Percentiles rank a stretch among this genome's conserved stretches.
Evolutionary conservation across 2,113 vertebrate species (phyloP).

Genomic region (Embiotoca jacksoni): DNA sequence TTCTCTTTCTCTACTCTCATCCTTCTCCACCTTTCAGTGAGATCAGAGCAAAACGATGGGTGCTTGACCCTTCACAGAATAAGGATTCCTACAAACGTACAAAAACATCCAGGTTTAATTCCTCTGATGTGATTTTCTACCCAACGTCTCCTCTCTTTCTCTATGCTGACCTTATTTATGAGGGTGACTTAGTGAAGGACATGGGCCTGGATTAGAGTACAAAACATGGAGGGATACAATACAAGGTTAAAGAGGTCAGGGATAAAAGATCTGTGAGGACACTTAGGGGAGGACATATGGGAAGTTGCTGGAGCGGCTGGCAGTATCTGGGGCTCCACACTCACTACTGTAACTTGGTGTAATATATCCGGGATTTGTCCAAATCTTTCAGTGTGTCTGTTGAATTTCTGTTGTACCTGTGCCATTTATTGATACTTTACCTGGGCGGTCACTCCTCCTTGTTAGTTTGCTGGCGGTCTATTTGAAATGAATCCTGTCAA

Average conservation of each 20-base stretch:
- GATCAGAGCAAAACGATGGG: conserved; percentile 63
- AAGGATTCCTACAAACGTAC: conserved; percentile 50
- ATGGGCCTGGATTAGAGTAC: conserved; percentile 58
- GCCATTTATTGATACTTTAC: neutral
- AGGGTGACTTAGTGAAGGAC: conserved; percentile 61
- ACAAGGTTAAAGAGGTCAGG: conserved; percentile 52
- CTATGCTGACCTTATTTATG: conserved; percentile 72
- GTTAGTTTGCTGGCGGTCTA: no score
- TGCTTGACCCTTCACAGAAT: conserved; percentile 65
- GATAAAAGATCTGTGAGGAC: conserved; percentile 51
- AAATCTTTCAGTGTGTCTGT: neutral
- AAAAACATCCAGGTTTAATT: conserved; percentile 75
- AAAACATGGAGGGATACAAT: conserved; percentile 22
- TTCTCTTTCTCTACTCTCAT: conserved; percentile 54
- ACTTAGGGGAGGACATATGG: neutral
- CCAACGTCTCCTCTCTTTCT: conserved; percentile 59
- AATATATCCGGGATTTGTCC: neutral
- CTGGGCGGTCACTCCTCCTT: no score
- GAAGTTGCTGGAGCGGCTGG: conserved; percentile 1
- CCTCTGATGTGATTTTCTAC: conserved; percentile 63
- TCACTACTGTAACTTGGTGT: neutral
- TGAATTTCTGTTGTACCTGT: no score
- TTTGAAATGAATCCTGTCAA: no score
- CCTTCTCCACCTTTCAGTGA: conserved; percentile 36
- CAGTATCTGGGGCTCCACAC: neutral